Evolutionary conservation across 1,140 invertebrate genomes (phyloP), one percentile per base, ranked within the genome.

Genomic region (Drosophila lowei): DNA sequence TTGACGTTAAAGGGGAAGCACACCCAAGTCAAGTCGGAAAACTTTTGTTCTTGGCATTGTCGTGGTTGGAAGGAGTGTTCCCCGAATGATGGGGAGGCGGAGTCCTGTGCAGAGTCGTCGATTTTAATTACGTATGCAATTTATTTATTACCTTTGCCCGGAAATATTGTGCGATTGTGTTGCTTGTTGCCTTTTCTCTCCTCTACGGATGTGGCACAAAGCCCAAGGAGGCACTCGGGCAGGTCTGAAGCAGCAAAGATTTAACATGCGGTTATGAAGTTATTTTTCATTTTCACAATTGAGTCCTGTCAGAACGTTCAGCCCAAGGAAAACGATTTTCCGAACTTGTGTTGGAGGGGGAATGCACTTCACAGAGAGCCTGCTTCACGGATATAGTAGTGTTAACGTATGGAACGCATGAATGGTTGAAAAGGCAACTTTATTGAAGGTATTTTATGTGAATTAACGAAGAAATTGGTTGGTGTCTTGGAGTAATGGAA

Each of bases 81-180:
- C n/a, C n/a, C n/a, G n/a, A n/a, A n/a, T n/a, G n/a, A n/a, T n/a
- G n/a, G n/a, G n/a, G n/a, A n/a, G 55, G 7, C 66, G 46, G 50
- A 65, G 78, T 58, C 73, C 77, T 68, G 66, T 72, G 74, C 79
- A 67, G 54, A 83, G 78, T 88, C 83, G 83, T 88, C 83, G 84
- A 88, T 88, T 88, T 88, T 88, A 88, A 88, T 88, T 88, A 88
- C 83, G 83, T 88, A 88, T 88, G 83, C 83, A 88, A 88, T 88
- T 88, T 88, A 88, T 88, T 88, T 88, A 88, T 88, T 88, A 88
- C 83, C 83, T 84, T 74, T 59, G 70, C 70, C 83, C 83, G 81
- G 81, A 86, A 88, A 86, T 88, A 86, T 86, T 86, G 77, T 85
- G 81, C 79, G 71, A 84, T 84, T 84, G 79, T 85, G 66, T 66